These are phyloP conservation scores for Orius laevigatus DNA, from an alignment of 1,140 invertebrate genomes.

Conservation along the genomic window DNA sequence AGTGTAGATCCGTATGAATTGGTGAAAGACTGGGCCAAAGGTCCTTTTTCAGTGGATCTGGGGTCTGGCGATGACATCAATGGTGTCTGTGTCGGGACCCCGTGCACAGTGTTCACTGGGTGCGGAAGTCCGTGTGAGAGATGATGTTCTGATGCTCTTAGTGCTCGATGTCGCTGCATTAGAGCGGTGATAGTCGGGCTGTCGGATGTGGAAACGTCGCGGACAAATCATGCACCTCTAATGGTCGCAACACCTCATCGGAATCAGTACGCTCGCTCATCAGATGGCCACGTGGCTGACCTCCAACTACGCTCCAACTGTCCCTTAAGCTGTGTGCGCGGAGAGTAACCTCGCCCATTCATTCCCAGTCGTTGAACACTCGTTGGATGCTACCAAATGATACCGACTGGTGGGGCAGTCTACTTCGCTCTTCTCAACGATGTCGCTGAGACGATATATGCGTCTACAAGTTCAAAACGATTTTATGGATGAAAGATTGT, in stretches of 20 bases:
- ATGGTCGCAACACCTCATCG: constrained; percentile 92
- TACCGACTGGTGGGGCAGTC: too few relatives aligned
- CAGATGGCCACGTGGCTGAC: constrained; percentile 81
- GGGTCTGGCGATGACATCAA: constrained; percentile 29
- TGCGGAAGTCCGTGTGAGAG: constrained; percentile 78
- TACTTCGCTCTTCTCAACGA: too few relatives aligned
- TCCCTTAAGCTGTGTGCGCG: constrained; percentile 56
- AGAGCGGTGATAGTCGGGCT: constrained; percentile 88
- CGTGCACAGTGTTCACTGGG: constrained; percentile 33
- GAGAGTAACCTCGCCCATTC: constrained; percentile 67
- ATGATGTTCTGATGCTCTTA: constrained; percentile 89
- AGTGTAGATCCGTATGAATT: constrained; percentile 78
- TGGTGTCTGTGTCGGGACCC: not conserved
- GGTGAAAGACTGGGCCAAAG: constrained; percentile 66
- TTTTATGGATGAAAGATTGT: constrained; percentile 91
- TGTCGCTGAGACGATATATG: too few relatives aligned
- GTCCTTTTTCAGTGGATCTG: constrained; percentile 59
- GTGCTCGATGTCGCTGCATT: constrained; percentile 90
- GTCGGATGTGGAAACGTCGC: constrained; percentile 86
- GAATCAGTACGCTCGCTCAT: constrained; percentile 76
- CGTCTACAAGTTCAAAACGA: constrained; percentile 69
- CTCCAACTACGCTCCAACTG: constrained; percentile 69
- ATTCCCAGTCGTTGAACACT: constrained; percentile 97
- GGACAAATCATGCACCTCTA: constrained; percentile 94
- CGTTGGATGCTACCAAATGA: constrained; percentile 89